phyloP scores from a whole-genome alignment of 53 echinoderm and acorn worm genomes.

The Crossaster papposus region DNA sequence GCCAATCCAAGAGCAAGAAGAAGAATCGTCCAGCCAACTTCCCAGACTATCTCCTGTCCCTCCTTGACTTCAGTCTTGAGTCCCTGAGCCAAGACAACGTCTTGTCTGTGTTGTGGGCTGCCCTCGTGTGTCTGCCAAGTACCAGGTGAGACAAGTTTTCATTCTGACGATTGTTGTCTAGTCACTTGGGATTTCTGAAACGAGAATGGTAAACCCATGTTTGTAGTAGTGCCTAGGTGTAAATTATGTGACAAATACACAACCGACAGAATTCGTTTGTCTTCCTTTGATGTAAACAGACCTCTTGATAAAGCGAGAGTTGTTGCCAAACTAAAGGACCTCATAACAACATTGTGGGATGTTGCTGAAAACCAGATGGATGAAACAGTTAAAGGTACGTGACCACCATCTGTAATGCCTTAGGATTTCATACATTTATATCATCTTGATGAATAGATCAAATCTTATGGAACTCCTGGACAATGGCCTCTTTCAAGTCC shows the following conservation, averaged over 20 bases:
- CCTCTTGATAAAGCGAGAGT: conserved; percentile 43
- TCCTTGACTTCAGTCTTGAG: conserved; percentile 40
- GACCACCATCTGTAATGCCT: background rate
- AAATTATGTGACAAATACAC: too few species aligned
- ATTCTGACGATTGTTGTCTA: too few species aligned
- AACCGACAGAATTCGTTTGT: background rate
- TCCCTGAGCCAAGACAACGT: conserved; percentile 33
- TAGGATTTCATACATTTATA: background rate
- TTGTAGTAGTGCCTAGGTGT: too few species aligned
- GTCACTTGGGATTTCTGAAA: too few species aligned
- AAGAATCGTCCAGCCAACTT: conserved; percentile 36
- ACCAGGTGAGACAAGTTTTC: conserved; percentile 59
- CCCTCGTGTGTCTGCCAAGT: conserved; percentile 72
- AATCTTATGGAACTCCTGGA: background rate
- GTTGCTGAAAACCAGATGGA: conserved; percentile 8
- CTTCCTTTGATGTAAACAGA: conserved; percentile 21
- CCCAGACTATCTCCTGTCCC: conserved; percentile 63
- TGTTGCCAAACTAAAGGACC: conserved; percentile 22
- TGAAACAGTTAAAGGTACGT: conserved; percentile 26
- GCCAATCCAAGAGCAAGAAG: conserved; percentile 56
- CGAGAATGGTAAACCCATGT: too few species aligned
- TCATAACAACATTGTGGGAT: conserved; percentile 26
- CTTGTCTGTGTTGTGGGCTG: conserved; percentile 68
- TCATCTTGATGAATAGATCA: background rate
- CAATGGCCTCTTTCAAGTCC: background rate